These are phyloP conservation scores for Eidolon helvum DNA, from an alignment of 2,113 vertebrate species.

Conservation along the genomic window DNA sequence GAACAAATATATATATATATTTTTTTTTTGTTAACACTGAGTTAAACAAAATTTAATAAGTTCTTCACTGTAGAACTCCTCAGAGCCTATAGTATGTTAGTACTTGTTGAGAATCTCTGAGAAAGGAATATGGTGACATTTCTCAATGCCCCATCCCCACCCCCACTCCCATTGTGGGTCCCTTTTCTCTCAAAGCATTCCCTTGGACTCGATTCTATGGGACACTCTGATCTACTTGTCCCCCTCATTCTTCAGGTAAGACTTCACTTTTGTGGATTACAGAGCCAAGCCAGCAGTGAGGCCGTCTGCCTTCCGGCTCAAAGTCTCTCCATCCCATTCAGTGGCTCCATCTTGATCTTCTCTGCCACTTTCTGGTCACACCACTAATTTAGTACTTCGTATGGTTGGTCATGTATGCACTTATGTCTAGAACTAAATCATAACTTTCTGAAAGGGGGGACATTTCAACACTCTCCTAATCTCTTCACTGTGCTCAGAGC, in stretches of 20 bases:
- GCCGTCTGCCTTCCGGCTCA: not conserved
- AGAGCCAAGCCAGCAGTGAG: not conserved
- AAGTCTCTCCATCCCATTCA: not conserved
- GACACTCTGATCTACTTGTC: not conserved
- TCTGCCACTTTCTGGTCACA: conserved; percentile 54
- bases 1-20: not conserved
- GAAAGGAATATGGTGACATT: not conserved
- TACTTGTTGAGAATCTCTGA: not conserved
- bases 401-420: conserved; percentile 50
- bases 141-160: not conserved
- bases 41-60: not conserved
- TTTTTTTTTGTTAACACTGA: not conserved
- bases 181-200: not conserved
- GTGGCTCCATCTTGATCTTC: conserved; percentile 34
- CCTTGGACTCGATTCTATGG: not conserved
- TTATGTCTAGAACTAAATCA: conserved; percentile 73
- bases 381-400: conserved; percentile 65
- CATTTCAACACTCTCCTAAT: not conserved
- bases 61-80: not conserved
- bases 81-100: not conserved
- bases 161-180: rapidly evolving
- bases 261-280: not conserved
- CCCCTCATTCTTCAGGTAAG: not conserved
- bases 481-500: not conserved
- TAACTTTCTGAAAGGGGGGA: conserved; percentile 32